A percentile compares a stretch with the other conserved stretches of the same genome.
These are phyloP conservation scores for Polydrusus pterygomalis DNA, from an alignment of 2,888 invertebrate genomes.

Conservation along the genomic window DNA sequence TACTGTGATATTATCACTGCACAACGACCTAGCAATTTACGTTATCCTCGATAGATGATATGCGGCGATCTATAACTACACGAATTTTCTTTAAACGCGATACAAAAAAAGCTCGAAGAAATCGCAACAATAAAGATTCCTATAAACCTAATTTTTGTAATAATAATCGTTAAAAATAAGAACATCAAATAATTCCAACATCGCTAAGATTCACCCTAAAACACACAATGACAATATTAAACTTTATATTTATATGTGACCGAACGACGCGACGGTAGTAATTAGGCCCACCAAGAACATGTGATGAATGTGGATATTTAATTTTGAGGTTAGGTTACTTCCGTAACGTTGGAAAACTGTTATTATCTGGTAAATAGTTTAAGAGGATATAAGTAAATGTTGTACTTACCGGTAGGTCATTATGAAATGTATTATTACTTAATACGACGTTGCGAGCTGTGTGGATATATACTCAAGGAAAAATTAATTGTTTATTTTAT, in stretches of 20 bases:
- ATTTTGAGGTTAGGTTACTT: constrained; percentile 48
- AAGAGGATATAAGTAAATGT: constrained; percentile 39
- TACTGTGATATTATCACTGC: no score
- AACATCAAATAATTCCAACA: neutral
- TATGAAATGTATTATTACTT: constrained; percentile 27
- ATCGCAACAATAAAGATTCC: no score
- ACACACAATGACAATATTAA: constrained; percentile 35
- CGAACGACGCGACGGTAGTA: constrained; percentile 38
- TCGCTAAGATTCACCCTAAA: constrained; percentile 28
- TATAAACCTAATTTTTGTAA: no score
- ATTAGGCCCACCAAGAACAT: constrained; percentile 42
- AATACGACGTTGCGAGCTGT: constrained; percentile 16
- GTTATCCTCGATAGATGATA: no score
- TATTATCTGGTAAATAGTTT: constrained; percentile 48
- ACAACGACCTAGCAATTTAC: no score
- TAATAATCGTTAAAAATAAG: no score
- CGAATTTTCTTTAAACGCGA: no score
- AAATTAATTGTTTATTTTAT: constrained; percentile 2
- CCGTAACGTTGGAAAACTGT: constrained; percentile 42
- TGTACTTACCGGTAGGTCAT: constrained; percentile 12
- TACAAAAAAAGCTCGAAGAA: no score
- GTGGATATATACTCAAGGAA: neutral
- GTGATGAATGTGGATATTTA: constrained; percentile 46
- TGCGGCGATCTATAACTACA: no score
- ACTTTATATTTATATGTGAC: constrained; percentile 39